Evolutionary conservation across 2,888 invertebrate species (phyloP).

Genomic region (Protula sp.): DNA sequence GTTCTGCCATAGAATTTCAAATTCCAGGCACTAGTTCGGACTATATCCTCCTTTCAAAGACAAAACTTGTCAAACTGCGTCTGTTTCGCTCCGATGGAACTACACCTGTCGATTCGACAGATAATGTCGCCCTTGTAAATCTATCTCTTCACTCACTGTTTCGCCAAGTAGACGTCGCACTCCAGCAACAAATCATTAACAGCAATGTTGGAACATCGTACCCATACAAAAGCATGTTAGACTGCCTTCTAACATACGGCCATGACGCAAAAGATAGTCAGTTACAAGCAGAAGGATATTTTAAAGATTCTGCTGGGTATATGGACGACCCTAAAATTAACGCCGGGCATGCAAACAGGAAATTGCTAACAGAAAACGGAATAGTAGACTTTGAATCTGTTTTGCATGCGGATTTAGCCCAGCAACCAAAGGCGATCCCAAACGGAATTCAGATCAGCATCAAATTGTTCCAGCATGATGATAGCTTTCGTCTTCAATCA

Average conservation of each 20-base stretch:
- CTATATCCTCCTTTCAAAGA: background rate
- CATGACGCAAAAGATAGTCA: background rate
- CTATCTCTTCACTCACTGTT: background rate
- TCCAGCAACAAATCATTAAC: constrained; percentile 1
- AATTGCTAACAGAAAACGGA: background rate
- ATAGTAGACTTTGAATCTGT: background rate
- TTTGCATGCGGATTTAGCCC: background rate
- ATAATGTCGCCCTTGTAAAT: constrained; percentile 2
- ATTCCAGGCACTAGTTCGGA: background rate
- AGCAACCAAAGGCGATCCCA: background rate
- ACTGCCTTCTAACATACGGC: background rate
- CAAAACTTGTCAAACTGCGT: background rate
- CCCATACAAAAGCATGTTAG: background rate
- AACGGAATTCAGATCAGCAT: background rate
- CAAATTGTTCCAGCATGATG: background rate
- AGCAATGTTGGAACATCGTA: background rate
- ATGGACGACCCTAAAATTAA: background rate
- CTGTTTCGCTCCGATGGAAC: background rate
- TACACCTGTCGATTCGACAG: background rate
- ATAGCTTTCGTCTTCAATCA: background rate
- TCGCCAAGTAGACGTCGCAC: constrained; percentile 2
- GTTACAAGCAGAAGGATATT: background rate
- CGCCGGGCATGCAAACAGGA: background rate
- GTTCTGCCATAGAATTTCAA: constrained; percentile 1
- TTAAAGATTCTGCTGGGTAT: background rate